phyloP scores from a whole-genome alignment of 2,113 vertebrate genomes.

The human (Homo sapiens) region DNA sequence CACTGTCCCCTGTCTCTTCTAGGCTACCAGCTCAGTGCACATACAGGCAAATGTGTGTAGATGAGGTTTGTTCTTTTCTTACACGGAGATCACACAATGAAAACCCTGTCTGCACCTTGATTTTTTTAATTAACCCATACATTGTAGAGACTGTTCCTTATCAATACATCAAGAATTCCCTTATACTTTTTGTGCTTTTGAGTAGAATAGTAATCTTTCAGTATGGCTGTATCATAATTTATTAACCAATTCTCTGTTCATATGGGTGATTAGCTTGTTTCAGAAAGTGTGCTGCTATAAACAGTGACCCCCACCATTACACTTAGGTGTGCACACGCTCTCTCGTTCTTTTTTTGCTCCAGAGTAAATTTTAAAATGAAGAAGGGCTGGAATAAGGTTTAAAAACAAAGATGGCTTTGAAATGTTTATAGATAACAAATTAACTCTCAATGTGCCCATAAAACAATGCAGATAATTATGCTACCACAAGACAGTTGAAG shows the following conservation, averaged over 20 bases:
- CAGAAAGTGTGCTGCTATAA: background rate
- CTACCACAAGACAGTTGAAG: background rate
- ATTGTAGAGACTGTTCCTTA: background rate
- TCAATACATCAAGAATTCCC: background rate
- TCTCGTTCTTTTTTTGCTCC: background rate
- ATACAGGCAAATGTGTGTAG: background rate
- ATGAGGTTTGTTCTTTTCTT: background rate
- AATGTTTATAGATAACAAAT: background rate
- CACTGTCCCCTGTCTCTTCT: background rate
- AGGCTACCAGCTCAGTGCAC: background rate
- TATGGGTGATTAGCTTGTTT: background rate
- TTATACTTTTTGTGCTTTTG: background rate
- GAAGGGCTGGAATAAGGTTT: background rate
- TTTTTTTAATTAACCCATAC: background rate
- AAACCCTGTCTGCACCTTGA: background rate
- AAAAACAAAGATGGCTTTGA: background rate
- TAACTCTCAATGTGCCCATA: background rate
- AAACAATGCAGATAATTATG: background rate
- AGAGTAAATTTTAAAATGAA: background rate
- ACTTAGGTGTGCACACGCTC: fast-evolving
- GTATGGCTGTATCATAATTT: background rate
- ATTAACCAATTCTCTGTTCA: background rate
- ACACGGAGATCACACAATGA: background rate
- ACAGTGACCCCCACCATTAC: too few relatives aligned
- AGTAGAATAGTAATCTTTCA: background rate